Evolutionary conservation across 1,140 invertebrate species (phyloP).

Genomic region (Dolichoris vasculosae): DNA sequence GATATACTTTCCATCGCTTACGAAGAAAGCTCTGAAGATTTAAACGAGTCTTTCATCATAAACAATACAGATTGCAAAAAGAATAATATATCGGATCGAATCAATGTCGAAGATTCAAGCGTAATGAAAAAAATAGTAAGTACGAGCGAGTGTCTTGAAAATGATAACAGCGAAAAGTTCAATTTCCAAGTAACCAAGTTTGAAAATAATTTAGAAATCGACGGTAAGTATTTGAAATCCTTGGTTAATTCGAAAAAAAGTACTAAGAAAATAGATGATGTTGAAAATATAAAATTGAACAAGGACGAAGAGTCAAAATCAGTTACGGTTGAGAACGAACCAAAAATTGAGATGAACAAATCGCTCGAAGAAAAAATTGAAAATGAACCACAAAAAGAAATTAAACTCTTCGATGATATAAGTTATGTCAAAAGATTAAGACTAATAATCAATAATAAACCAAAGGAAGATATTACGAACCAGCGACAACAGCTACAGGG

Average conservation of each 20-base stretch:
- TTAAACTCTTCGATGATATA: slow-evolving; percentile 31
- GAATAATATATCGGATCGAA: neutral
- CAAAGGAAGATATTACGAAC: neutral
- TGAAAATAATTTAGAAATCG: slow-evolving; percentile 62
- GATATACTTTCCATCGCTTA: slow-evolving; percentile 30
- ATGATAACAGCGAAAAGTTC: neutral
- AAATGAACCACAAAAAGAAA: neutral
- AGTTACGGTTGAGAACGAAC: neutral
- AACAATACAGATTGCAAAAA: neutral
- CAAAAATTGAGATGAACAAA: neutral
- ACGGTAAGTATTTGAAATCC: slow-evolving; percentile 70
- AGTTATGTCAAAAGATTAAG: slow-evolving; percentile 45
- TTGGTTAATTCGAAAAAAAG: slow-evolving; percentile 66
- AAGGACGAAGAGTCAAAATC: neutral
- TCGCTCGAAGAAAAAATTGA: neutral
- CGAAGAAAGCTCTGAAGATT: slow-evolving; percentile 40
- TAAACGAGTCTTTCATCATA: slow-evolving; percentile 20
- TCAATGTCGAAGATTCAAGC: neutral
- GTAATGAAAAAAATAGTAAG: neutral
- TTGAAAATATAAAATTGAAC: slow-evolving; percentile 6
- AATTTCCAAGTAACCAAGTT: slow-evolving; percentile 20
- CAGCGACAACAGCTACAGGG: slow-evolving; percentile 62
- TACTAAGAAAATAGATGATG: neutral
- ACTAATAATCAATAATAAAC: slow-evolving; percentile 34
- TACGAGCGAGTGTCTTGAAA: neutral